These are phyloP conservation scores for Clupea harengus DNA, from an alignment of 2,113 vertebrate species.

Conservation along the genomic window DNA sequence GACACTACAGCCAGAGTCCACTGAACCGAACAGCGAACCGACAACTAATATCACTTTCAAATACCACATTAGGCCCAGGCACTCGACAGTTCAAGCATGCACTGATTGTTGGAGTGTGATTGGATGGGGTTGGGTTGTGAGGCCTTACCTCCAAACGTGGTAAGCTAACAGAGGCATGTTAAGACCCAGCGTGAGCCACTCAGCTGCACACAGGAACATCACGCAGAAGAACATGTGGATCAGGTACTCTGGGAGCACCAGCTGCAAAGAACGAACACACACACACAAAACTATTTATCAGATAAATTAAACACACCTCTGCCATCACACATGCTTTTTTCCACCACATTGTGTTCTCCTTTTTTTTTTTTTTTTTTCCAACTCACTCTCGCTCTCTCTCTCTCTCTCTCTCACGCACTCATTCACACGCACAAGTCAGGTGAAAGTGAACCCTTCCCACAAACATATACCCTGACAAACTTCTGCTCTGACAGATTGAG, in stretches of 20 bases:
- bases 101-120: not conserved
- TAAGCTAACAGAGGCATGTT: conserved; percentile 96
- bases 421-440: not conserved
- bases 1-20: not conserved
- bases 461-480: not conserved
- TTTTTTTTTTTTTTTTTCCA: not conserved
- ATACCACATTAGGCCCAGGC: not conserved
- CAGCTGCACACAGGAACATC: conserved; percentile 98
- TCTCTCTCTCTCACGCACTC: no score
- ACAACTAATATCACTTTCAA: not conserved
- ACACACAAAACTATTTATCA: conserved; percentile 25
- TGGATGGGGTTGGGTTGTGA: not conserved
- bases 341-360: no score
- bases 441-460: not conserved
- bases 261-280: conserved; percentile 73
- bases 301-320: not conserved
- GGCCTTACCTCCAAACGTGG: conserved; percentile 92
- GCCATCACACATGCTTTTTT: not conserved
- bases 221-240: conserved; percentile 99
- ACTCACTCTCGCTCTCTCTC: not conserved
- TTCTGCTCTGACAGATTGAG: not conserved
- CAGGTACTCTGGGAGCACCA: conserved; percentile 98
- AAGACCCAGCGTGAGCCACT: conserved; percentile 96
- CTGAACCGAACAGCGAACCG: not conserved
- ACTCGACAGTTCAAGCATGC: not conserved